Evolutionary conservation across 2,888 invertebrate species (phyloP).

Genomic region (Drosophila quinaria): DNA sequence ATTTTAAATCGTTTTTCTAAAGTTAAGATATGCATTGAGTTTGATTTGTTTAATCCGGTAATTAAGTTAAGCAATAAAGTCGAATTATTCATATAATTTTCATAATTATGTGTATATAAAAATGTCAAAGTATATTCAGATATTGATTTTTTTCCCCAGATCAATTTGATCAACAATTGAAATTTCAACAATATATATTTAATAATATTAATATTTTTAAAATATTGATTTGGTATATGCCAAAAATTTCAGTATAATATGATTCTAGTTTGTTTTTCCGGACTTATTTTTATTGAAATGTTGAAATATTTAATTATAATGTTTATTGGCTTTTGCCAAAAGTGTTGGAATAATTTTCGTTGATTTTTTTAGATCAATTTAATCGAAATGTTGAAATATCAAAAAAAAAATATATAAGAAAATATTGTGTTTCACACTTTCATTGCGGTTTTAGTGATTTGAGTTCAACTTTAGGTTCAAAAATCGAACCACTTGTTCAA

Average conservation of each 20-base stretch:
- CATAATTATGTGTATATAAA: neutral
- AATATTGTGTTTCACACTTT: neutral
- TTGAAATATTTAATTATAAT: too few relatives aligned
- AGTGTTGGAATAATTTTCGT: neutral
- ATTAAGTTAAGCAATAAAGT: constrained; percentile 3
- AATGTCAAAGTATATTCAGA: neutral
- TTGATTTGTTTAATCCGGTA: neutral
- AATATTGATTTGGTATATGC: too few relatives aligned
- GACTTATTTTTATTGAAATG: too few relatives aligned
- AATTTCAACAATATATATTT: neutral
- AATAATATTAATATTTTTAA: too few relatives aligned
- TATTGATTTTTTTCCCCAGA: neutral
- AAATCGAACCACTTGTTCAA: neutral
- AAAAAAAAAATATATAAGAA: neutral
- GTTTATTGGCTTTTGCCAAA: too few relatives aligned
- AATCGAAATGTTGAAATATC: neutral
- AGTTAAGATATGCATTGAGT: neutral
- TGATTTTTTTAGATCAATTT: neutral
- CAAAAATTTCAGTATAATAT: too few relatives aligned
- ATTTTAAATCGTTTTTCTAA: neutral
- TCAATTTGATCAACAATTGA: neutral
- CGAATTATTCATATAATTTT: neutral
- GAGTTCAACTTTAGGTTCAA: neutral
- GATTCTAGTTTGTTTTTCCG: too few relatives aligned
- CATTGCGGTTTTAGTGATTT: neutral